Percentiles rank a stretch among this genome's conserved stretches.
phyloP scores from a whole-genome alignment of 2,797 vertebrate species.

The Orestias chungarensis region DNA sequence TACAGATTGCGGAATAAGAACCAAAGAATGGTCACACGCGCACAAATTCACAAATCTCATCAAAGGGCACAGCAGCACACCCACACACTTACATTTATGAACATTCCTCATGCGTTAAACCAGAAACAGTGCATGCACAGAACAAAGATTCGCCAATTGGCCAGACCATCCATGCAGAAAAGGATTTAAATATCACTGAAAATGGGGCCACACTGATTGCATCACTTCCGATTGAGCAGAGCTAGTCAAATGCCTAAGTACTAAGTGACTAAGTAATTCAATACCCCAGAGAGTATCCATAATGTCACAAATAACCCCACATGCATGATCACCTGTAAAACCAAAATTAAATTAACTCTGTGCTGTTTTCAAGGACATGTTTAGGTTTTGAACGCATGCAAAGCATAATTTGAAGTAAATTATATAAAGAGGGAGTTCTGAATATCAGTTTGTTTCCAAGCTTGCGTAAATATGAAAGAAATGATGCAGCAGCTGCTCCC shows the following conservation, averaged over 20 bases:
- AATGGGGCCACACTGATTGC: constrained; percentile 71
- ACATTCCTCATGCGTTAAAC: constrained; percentile 66
- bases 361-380: not conserved
- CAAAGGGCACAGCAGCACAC: constrained; percentile 53
- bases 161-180: constrained; percentile 64
- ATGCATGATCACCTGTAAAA: constrained; percentile 29
- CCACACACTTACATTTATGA: constrained; percentile 54
- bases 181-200: constrained; percentile 79
- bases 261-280: constrained; percentile 67
- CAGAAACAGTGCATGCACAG: constrained; percentile 48
- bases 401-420: constrained; percentile 18
- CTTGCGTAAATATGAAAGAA: constrained; percentile 14
- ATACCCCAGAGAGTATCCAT: constrained; percentile 41
- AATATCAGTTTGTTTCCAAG: constrained; percentile 20
- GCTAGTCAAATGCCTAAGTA: constrained; percentile 65
- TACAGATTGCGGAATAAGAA: constrained; percentile 62
- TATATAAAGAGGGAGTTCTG: not conserved
- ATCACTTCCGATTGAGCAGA: constrained; percentile 75
- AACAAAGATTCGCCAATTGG: constrained; percentile 62
- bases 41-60: constrained; percentile 66
- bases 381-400: not conserved
- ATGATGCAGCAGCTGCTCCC: constrained; percentile 31
- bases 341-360: constrained; percentile 19
- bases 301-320: constrained; percentile 45
- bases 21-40: constrained; percentile 52